A percentile compares a stretch with the other conserved stretches of the same genome.
Conservation (phyloP, 2,888 invertebrate genomes). For the Teinopalpus imperialis region DNA sequence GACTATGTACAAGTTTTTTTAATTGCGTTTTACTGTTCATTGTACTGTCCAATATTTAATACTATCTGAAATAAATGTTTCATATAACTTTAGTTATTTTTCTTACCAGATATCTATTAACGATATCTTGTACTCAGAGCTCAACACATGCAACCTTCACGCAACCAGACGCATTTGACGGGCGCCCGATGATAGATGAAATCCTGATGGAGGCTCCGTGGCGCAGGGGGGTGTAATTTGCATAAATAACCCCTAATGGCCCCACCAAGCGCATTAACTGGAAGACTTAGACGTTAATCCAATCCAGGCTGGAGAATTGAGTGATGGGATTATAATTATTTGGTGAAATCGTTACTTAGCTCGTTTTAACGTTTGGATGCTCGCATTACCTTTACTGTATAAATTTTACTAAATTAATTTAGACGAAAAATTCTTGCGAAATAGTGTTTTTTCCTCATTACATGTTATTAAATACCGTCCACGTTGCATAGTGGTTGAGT, state of each 20-base stretch:
- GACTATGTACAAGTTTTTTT: too few relatives aligned
- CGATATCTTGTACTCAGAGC: neutral
- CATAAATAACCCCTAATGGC: conserved; percentile 59
- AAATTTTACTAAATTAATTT: too few relatives aligned
- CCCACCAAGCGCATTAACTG: conserved; percentile 35
- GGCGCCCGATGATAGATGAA: conserved; percentile 39
- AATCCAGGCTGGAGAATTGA: conserved; percentile 37
- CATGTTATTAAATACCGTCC: too few relatives aligned
- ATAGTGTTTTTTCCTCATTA: too few relatives aligned
- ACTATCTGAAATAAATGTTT: too few relatives aligned
- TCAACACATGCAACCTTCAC: neutral
- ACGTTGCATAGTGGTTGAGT: too few relatives aligned
- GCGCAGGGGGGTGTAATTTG: conserved; percentile 41
- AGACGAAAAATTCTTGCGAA: too few relatives aligned
- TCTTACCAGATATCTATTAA: too few relatives aligned
- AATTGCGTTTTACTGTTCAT: too few relatives aligned
- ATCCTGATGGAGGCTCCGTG: conserved; percentile 25
- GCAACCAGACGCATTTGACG: conserved; percentile 40
- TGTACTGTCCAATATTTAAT: too few relatives aligned
- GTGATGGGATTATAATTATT: conserved; percentile 35
- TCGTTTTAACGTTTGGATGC: neutral
- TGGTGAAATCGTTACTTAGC: neutral
- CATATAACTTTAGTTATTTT: too few relatives aligned
- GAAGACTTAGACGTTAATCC: conserved; percentile 37
- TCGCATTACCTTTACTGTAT: too few relatives aligned